A percentile compares a stretch with the other conserved stretches of the same genome.
Evolutionary conservation across 2,888 invertebrate genomes (phyloP).

Genomic region (Pheosia gnoma): DNA sequence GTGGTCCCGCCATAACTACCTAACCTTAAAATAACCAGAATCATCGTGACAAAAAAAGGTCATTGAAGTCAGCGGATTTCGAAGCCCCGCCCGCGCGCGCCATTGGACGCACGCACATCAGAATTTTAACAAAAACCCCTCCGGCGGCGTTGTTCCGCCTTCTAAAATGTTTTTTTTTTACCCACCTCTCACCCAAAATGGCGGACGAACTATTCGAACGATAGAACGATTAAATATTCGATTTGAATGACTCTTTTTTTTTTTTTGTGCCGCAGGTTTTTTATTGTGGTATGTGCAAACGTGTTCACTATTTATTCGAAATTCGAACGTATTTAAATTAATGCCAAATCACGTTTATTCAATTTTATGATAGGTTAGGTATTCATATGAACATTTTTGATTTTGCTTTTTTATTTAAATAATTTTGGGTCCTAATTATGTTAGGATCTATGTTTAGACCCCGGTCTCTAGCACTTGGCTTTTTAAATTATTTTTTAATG

Average conservation of each 20-base stretch:
- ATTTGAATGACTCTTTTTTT: neutral
- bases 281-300: neutral
- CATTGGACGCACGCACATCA: conserved; percentile 77
- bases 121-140: conserved; percentile 82
- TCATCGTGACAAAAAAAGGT: conserved; percentile 59
- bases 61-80: conserved; percentile 80
- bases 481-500: no score
- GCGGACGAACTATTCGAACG: conserved; percentile 72
- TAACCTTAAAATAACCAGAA: conserved; percentile 26
- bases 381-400: no score
- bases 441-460: no score
- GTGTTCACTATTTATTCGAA: neutral
- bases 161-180: conserved; percentile 81
- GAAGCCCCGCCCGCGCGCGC: conserved; percentile 80
- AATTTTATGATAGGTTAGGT: no score
- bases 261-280: neutral
- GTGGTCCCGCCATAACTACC: neutral
- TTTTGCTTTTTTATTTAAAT: no score
- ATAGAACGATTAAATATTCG: conserved; percentile 35
- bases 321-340: no score
- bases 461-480: no score
- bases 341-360: no score
- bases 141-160: conserved; percentile 76
- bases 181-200: conserved; percentile 72
- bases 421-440: no score